Evolutionary conservation across 1,140 invertebrate species (phyloP).

Genomic region (Lasioglossum albipes): DNA sequence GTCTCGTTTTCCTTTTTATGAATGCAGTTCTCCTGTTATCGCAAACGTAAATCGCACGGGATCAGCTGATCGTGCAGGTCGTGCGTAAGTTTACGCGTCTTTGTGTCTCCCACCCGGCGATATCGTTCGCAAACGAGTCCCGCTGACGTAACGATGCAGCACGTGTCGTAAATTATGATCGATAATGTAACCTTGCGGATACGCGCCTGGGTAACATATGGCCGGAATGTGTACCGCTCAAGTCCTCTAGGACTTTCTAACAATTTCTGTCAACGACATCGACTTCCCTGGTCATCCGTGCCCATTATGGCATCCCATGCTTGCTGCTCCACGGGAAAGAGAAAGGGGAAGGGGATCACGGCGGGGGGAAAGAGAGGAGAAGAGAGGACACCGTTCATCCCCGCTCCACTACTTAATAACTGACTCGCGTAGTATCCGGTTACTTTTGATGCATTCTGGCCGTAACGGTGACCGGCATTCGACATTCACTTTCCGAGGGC

Average conservation of each 20-base stretch:
- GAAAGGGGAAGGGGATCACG: too few species aligned
- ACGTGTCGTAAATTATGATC: slow-evolving; percentile 75
- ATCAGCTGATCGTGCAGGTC: slow-evolving; percentile 47
- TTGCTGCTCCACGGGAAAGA: background rate
- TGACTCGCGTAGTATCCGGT: background rate
- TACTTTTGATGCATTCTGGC: background rate
- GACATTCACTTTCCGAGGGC: slow-evolving; percentile 1
- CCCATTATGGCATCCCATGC: background rate
- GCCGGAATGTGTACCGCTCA: slow-evolving; percentile 14
- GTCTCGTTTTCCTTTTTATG: too few species aligned
- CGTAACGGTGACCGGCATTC: background rate
- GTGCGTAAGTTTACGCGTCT: slow-evolving; percentile 50
- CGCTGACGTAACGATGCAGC: slow-evolving; percentile 72
- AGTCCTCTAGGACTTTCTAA: slow-evolving; percentile 28
- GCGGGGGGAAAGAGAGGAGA: too few species aligned
- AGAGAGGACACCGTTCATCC: background rate
- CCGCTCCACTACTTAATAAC: background rate
- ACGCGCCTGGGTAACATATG: slow-evolving; percentile 41
- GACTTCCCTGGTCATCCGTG: too few species aligned
- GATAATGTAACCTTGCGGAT: slow-evolving; percentile 74
- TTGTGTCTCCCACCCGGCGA: slow-evolving; percentile 53
- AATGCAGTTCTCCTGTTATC: too few species aligned
- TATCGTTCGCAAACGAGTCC: slow-evolving; percentile 67
- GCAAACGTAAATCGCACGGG: background rate
- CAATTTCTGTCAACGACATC: background rate